A percentile compares a stretch with the other conserved stretches of the same genome.
phyloP scores from a whole-genome alignment of 2,888 invertebrate species.

The Noctua comes region DNA sequence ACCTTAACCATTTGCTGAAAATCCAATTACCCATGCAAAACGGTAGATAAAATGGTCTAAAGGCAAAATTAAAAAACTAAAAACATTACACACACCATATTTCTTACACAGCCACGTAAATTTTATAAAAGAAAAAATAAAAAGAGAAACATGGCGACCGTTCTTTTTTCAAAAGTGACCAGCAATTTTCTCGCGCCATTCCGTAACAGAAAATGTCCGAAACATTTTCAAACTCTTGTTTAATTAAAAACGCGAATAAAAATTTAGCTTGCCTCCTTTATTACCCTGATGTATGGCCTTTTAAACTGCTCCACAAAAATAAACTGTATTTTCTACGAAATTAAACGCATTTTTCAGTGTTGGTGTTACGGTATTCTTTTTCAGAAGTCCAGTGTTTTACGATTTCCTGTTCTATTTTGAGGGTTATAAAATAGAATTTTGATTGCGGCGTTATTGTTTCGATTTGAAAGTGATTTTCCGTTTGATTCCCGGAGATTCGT shows the following conservation, averaged over 20 bases:
- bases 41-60: background rate
- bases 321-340: conserved; percentile 63
- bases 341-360: conserved; percentile 60
- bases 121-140: conserved; percentile 39
- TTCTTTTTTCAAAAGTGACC: conserved; percentile 63
- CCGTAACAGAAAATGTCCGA: conserved; percentile 83
- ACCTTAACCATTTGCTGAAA: background rate
- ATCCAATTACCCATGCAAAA: background rate
- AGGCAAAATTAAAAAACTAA: conserved; percentile 6
- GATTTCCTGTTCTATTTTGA: conserved; percentile 87
- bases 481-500: conserved; percentile 48
- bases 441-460: conserved; percentile 76
- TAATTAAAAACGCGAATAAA: conserved; percentile 90
- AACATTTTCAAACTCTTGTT: conserved; percentile 80
- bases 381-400: conserved; percentile 81
- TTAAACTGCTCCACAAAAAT: conserved; percentile 67
- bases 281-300: conserved; percentile 85
- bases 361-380: conserved; percentile 67
- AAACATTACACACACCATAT: conserved; percentile 21
- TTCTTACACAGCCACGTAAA: conserved; percentile 33
- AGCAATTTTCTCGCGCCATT: conserved; percentile 67
- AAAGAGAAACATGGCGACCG: conserved; percentile 52
- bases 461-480: conserved; percentile 66
- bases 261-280: conserved; percentile 82
- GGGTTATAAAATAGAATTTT: conserved; percentile 85